These are phyloP conservation scores for Illadopsis cleaveri DNA, from an alignment of 2,113 vertebrate genomes.

Conservation along the genomic window DNA sequence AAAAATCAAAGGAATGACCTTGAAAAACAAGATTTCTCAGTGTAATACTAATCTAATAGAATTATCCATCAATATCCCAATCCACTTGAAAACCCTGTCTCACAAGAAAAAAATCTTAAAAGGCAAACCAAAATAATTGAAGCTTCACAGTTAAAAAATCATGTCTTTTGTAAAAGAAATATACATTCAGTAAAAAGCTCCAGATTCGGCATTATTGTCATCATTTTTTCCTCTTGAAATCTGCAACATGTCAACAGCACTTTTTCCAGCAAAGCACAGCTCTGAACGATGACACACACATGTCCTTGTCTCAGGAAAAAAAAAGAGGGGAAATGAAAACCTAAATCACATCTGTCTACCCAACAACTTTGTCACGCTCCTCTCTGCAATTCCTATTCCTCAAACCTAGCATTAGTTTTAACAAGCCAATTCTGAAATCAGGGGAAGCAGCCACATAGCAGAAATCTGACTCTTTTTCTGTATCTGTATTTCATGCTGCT, in stretches of 20 bases:
- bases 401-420: neutral
- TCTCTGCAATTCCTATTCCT: neutral
- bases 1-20: neutral
- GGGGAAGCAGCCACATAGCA: neutral
- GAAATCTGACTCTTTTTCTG: neutral
- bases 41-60: neutral
- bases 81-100: neutral
- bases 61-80: neutral
- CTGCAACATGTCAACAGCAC: neutral
- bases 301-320: neutral
- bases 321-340: neutral
- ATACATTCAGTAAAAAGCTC: neutral
- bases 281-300: neutral
- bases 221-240: neutral
- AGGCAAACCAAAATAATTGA: neutral
- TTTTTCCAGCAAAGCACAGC: neutral
- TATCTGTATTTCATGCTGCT: neutral
- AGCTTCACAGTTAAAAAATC: neutral
- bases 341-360: neutral
- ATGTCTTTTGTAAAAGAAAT: neutral
- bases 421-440: neutral
- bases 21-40: neutral
- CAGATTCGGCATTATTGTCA: neutral
- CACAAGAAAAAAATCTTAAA: neutral
- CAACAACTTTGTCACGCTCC: conserved; percentile 2